Evolutionary conservation across 1,140 invertebrate species (phyloP).

Genomic region (Oncopodura yosiiana): DNA sequence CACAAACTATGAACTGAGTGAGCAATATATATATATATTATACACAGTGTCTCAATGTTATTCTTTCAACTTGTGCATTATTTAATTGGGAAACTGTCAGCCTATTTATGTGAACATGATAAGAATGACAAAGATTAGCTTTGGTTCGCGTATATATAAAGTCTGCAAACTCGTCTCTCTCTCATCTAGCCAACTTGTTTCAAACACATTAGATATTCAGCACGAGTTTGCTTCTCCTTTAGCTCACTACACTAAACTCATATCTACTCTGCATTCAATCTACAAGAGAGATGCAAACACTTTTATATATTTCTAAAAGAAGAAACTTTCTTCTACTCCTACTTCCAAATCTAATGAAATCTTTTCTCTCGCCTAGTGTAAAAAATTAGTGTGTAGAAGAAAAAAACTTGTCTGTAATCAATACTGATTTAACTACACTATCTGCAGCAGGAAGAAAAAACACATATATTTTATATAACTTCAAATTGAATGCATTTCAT

Average conservation of each 20-base stretch:
- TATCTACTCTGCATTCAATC: neutral
- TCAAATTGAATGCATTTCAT: no score
- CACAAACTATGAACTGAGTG: no score
- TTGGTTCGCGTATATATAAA: neutral
- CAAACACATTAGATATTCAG: slow-evolving; percentile 8
- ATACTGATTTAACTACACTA: no score
- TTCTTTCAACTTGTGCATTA: slow-evolving; percentile 26
- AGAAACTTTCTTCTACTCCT: neutral
- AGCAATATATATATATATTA: no score
- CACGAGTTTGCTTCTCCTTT: neutral
- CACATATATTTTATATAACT: no score
- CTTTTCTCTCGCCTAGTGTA: no score
- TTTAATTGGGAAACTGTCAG: slow-evolving; percentile 24
- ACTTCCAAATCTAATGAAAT: slow-evolving; percentile 24
- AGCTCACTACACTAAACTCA: neutral
- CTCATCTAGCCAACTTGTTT: neutral
- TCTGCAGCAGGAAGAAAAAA: no score
- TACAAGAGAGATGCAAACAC: neutral
- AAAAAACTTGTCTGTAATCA: no score
- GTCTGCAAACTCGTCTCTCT: neutral
- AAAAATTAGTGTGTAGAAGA: no score
- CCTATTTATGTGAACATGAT: slow-evolving; percentile 26
- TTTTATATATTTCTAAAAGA: neutral
- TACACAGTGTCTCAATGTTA: no score
- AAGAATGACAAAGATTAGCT: slow-evolving; percentile 23